A percentile compares a stretch with the other conserved stretches of the same genome.
These are phyloP conservation scores for Schizotus pectinicornis DNA, from an alignment of 2,888 invertebrate genomes.

Conservation along the genomic window DNA sequence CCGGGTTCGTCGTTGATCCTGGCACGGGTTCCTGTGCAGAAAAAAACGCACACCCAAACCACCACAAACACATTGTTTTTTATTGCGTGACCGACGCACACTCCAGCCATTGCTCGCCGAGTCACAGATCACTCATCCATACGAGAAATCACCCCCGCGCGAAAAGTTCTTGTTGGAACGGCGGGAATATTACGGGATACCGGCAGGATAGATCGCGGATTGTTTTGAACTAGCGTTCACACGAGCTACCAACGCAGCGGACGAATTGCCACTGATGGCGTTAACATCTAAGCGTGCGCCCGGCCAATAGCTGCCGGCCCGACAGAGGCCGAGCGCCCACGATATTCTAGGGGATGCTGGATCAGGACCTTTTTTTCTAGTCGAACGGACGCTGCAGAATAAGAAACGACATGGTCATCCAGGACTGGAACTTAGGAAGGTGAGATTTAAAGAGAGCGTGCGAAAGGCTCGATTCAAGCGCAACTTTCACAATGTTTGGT, in stretches of 20 bases:
- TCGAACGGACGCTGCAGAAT: too few relatives aligned
- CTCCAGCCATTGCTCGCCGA: conserved; percentile 7
- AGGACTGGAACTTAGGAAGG: too few relatives aligned
- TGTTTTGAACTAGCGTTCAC: conserved; percentile 6
- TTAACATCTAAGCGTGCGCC: conserved; percentile 46
- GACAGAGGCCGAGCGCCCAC: conserved; percentile 44
- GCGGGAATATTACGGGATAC: not conserved
- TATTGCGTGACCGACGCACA: not conserved
- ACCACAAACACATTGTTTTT: conserved; percentile 37
- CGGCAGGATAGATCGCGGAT: conserved; percentile 6
- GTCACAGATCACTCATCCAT: conserved; percentile 5
- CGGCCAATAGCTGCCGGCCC: conserved; percentile 46
- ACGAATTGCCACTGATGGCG: conserved; percentile 47
- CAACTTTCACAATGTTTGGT: too few relatives aligned
- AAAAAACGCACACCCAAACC: conserved; percentile 38
- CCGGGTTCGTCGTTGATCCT: conserved; percentile 40
- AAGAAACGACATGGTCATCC: too few relatives aligned
- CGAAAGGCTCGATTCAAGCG: too few relatives aligned
- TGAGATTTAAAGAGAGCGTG: too few relatives aligned
- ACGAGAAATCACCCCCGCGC: too few relatives aligned
- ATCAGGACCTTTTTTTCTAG: not conserved
- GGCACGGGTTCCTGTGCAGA: conserved; percentile 24
- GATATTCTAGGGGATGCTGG: conserved; percentile 29
- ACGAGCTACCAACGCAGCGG: conserved; percentile 36
- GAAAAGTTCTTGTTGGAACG: conserved; percentile 1